phyloP scores from a whole-genome alignment of 2,888 invertebrate genomes.

The Palloptera scutellata region DNA sequence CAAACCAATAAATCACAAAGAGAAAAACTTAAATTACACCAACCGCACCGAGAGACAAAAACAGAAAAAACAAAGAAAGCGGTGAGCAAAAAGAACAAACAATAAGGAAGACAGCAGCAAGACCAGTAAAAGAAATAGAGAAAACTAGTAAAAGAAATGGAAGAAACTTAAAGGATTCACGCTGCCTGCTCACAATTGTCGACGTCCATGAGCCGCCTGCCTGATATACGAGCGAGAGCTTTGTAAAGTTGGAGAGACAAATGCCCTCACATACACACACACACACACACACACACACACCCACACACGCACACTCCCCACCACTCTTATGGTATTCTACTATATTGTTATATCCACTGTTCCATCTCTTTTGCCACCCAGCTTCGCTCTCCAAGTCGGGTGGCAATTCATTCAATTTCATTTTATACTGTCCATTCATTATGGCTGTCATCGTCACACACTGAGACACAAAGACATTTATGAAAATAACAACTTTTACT shows the following conservation, averaged over 20 bases:
- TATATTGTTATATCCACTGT: background rate
- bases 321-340: background rate
- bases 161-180: constrained; percentile 53
- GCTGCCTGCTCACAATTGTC: constrained; percentile 41
- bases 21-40: constrained; percentile 54
- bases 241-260: constrained; percentile 8
- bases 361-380: background rate
- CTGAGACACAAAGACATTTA: constrained; percentile 35
- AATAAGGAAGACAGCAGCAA: too few relatives aligned
- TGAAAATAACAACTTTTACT: constrained; percentile 30
- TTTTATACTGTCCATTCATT: background rate
- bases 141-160: constrained; percentile 2
- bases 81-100: background rate
- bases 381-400: too few relatives aligned
- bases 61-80: background rate
- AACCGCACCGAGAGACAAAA: constrained; percentile 33
- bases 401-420: too few relatives aligned
- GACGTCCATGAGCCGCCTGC: background rate
- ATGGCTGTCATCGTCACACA: constrained; percentile 18
- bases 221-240: background rate
- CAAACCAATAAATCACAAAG: constrained; percentile 58
- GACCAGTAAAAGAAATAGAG: too few relatives aligned
- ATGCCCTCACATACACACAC: background rate
- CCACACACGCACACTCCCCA: background rate
- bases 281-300: background rate